Evolutionary conservation across 2,888 invertebrate species (phyloP).

Genomic region (Meandrusa payeni): DNA sequence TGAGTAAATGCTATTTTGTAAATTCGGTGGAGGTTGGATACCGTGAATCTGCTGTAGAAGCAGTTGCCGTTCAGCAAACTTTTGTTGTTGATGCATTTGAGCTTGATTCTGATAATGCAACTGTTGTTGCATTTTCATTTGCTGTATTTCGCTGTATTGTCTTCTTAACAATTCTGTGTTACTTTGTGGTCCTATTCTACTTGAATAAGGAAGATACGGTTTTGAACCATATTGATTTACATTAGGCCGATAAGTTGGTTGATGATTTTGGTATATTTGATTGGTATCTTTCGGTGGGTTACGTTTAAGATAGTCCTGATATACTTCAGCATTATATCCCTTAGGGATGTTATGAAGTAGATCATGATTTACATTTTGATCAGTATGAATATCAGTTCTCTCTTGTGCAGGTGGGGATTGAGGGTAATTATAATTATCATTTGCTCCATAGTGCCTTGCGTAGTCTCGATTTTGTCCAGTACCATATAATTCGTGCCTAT

Average conservation of each 20-base stretch:
- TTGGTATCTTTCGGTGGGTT: constrained; percentile 80
- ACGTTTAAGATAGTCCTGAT: constrained; percentile 78
- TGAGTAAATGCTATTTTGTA: constrained; percentile 74
- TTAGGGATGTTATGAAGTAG: constrained; percentile 68
- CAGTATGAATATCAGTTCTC: constrained; percentile 64
- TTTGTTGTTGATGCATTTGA: constrained; percentile 82
- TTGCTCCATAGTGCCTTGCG: constrained; percentile 77
- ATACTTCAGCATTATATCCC: constrained; percentile 81
- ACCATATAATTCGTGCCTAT: constrained; percentile 80
- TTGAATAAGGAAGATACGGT: constrained; percentile 75
- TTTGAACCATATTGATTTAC: constrained; percentile 71
- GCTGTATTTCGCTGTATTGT: constrained; percentile 83
- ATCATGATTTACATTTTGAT: constrained; percentile 71
- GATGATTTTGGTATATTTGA: constrained; percentile 80
- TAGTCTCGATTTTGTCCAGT: constrained; percentile 77
- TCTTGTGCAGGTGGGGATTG: constrained; percentile 73
- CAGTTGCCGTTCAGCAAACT: constrained; percentile 82
- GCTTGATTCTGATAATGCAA: constrained; percentile 83
- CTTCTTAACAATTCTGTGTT: constrained; percentile 81
- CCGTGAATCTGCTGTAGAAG: constrained; percentile 82
- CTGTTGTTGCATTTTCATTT: constrained; percentile 83
- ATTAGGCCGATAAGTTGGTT: constrained; percentile 70
- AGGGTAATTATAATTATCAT: constrained; percentile 77
- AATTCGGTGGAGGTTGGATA: constrained; percentile 72
- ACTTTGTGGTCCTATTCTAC: constrained; percentile 76